A percentile compares a stretch with the other conserved stretches of the same genome.
Conservation (phyloP, 1,140 invertebrate genomes). For the Eumaeus atala region DNA sequence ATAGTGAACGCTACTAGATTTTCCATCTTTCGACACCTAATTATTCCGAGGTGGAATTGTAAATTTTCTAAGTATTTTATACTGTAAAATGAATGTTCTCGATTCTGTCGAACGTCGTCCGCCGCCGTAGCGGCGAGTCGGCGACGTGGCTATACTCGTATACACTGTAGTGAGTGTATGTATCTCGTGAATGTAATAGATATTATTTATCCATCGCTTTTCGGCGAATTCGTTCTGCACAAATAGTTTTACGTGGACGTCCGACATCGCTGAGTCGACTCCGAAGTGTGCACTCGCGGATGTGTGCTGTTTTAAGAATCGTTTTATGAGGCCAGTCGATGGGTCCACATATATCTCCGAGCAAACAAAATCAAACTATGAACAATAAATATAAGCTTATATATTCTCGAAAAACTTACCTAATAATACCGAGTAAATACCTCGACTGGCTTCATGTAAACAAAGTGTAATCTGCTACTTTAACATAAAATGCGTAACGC, state of each 20-base stretch:
- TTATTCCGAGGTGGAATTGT: conserved; percentile 55
- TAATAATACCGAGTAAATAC: no score
- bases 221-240: conserved; percentile 43
- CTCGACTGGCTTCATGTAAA: conserved; percentile 3
- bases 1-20: conserved; percentile 28
- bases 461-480: not conserved
- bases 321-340: conserved; percentile 17
- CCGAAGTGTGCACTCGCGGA: not conserved
- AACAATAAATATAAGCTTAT: no score
- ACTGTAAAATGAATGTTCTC: conserved; percentile 62
- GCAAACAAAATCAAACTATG: no score
- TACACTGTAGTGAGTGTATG: conserved; percentile 32
- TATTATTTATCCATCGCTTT: conserved; percentile 29
- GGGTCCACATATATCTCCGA: conserved; percentile 7
- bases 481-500: not conserved
- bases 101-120: conserved; percentile 47
- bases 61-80: conserved; percentile 72
- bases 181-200: conserved; percentile 31
- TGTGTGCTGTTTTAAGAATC: conserved; percentile 1
- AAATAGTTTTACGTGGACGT: conserved; percentile 39
- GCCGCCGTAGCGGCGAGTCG: conserved; percentile 38
- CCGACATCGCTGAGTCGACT: conserved; percentile 5
- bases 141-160: conserved; percentile 33
- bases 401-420: no score
- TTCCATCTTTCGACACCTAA: conserved; percentile 37